Percentiles rank a stretch among this genome's conserved stretches.
Evolutionary conservation across 2,797 vertebrate genomes (phyloP).

Genomic region (Neosalanx taihuensis): DNA sequence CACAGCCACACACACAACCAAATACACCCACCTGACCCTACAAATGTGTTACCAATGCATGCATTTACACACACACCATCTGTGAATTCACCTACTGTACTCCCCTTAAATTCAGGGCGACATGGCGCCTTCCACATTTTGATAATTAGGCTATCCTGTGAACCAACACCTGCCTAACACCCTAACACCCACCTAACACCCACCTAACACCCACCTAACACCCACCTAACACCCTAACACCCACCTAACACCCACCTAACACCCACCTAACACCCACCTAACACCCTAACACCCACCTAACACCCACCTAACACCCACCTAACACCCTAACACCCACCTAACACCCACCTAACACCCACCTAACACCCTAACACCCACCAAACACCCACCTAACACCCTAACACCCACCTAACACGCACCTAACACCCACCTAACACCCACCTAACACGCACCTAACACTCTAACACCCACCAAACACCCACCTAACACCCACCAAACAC

Average conservation of each 20-base stretch:
- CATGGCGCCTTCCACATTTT: slow-evolving; percentile 29
- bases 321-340: slow-evolving; percentile 14
- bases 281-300: slow-evolving; percentile 29
- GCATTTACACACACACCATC: slow-evolving; percentile 5
- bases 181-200: slow-evolving; percentile 31
- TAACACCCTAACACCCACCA: too few species aligned
- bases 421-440: too few species aligned
- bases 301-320: too few species aligned
- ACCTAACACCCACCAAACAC: background rate
- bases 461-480: slow-evolving; percentile 30
- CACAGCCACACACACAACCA: slow-evolving; percentile 5
- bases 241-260: too few species aligned
- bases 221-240: background rate
- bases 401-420: slow-evolving; percentile 33
- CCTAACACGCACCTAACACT: slow-evolving; percentile 27
- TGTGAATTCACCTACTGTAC: slow-evolving; percentile 9
- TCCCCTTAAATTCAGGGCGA: background rate
- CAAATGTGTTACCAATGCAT: background rate
- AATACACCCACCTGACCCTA: too few species aligned
- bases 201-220: slow-evolving; percentile 25
- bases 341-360: too few species aligned
- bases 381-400: too few species aligned
- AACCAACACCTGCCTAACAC: slow-evolving; percentile 37
- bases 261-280: slow-evolving; percentile 17
- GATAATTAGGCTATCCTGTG: slow-evolving; percentile 32